phyloP scores from a whole-genome alignment of 37 sponge, comb jelly and placozoan genomes.

The Geodia barretti region DNA sequence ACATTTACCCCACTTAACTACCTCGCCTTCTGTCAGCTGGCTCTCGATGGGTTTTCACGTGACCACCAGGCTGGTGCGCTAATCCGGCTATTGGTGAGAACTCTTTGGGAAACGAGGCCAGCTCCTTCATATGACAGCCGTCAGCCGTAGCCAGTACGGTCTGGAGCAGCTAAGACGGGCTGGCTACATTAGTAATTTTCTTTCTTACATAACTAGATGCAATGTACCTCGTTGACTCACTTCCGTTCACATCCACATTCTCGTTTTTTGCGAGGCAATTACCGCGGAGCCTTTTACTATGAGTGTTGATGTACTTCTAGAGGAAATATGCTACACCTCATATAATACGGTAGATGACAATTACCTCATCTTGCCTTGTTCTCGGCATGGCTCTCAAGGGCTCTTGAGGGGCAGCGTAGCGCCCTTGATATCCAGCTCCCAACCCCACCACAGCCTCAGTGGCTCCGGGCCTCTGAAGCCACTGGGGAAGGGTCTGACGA shows the following conservation, averaged over 20 bases:
- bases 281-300: too few relatives aligned
- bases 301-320: too few relatives aligned
- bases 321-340: too few relatives aligned
- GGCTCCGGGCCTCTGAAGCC: conserved; percentile 65
- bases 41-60: conserved; percentile 24
- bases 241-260: too few relatives aligned
- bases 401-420: conserved; percentile 47
- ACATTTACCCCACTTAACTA: background rate
- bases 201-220: too few relatives aligned
- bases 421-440: conserved; percentile 37
- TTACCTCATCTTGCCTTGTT: conserved; percentile 6
- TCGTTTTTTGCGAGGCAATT: too few relatives aligned
- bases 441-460: conserved; percentile 49
- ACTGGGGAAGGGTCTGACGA: conserved; percentile 26
- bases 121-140: conserved; percentile 24
- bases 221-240: too few relatives aligned
- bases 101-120: conserved; percentile 41
- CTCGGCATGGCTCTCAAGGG: conserved; percentile 13
- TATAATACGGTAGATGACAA: too few relatives aligned
- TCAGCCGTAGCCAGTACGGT: conserved; percentile 30
- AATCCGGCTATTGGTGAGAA: conserved; percentile 4
- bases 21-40: conserved; percentile 58
- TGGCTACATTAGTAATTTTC: too few relatives aligned
- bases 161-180: conserved; percentile 10
- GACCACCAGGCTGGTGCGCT: conserved; percentile 21